Base-by-base conservation (phyloP, 2,113 vertebrate genomes). In the Leucopternis melanops region DNA sequence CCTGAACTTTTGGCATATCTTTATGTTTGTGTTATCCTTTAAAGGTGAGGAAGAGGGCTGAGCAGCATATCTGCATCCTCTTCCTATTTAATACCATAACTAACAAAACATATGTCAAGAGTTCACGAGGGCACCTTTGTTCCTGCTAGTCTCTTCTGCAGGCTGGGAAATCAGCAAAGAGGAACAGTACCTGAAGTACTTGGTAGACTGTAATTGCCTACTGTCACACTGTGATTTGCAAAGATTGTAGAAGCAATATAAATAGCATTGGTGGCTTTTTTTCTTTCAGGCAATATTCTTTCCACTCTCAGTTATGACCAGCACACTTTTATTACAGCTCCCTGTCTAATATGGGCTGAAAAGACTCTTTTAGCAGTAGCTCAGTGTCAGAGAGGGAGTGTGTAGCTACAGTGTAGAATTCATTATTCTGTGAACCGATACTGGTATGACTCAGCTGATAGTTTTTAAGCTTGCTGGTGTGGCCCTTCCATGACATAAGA, bases 1-100 rank as follows among this genome's bases (percentile, higher is more conserved):
- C 72, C 71, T 90, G 77, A 86, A 70, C 38, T 84, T 95, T 58
- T 96, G 95, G 88, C 81, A 81, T 90, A 72, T 63, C 49, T 92
- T 90, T 78, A 14, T 29, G 36, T 92, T 95, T 95, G 36, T 89
- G 70, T 96, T 97, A 74, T 59, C 66, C 57, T 57, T 71, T 72
- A 40, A 89, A 81, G 95, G 75, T 93, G 88, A 97, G 81, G 34
- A 88, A 70, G 54, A 73, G 59, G 38, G 69, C 36, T 1, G 2
- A 58, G 47, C 20, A 69, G 13, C 13, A 2, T 67, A 44, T 71
- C 55, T 88, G 22, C 34, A 92, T 92, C 69, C 61, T 94, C 44
- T 92, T 95, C 32, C 52, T 88, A 26, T 70, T 92, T 78, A 86
- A 81, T 90, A 40, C 42, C 4, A 2, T 67, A 71, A 65, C 36